Percentiles rank a stretch among this genome's conserved stretches.
These are phyloP conservation scores for Clostera curtula DNA, from an alignment of 2,888 invertebrate genomes.

Conservation along the genomic window DNA sequence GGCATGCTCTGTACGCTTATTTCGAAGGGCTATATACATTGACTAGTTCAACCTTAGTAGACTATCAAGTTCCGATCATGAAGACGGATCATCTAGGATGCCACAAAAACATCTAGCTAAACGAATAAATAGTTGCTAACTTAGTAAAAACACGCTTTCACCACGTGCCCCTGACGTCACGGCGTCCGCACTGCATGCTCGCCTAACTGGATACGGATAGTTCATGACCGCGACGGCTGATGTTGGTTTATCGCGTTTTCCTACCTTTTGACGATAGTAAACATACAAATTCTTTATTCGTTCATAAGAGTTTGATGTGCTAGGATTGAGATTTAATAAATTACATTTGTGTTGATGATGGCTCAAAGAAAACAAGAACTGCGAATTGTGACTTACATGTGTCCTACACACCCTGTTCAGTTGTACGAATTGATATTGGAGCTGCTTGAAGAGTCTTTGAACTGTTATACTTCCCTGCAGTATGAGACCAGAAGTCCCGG, in stretches of 20 bases:
- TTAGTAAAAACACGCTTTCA: constrained; percentile 13
- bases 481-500: constrained; percentile 77
- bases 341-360: too few relatives aligned
- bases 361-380: constrained; percentile 49
- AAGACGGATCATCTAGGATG: too few relatives aligned
- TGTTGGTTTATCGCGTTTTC: constrained; percentile 31
- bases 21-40: too few relatives aligned
- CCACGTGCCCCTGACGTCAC: constrained; percentile 24
- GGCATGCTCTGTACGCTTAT: too few relatives aligned
- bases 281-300: too few relatives aligned
- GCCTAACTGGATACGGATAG: constrained; percentile 25
- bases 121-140: too few relatives aligned
- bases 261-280: too few relatives aligned
- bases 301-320: too few relatives aligned
- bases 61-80: too few relatives aligned
- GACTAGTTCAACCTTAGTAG: too few relatives aligned
- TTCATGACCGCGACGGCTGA: constrained; percentile 36
- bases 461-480: constrained; percentile 65
- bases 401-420: constrained; percentile 76
- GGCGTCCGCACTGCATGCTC: constrained; percentile 17
- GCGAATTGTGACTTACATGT: constrained; percentile 76
- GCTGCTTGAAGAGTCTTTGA: constrained; percentile 68
- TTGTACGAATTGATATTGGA: constrained; percentile 73
- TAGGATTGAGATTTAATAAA: too few relatives aligned
- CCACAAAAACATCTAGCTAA: too few relatives aligned